Conservation (phyloP, 2,797 vertebrate genomes). For the Xiphorhynchus erythropygius region DNA sequence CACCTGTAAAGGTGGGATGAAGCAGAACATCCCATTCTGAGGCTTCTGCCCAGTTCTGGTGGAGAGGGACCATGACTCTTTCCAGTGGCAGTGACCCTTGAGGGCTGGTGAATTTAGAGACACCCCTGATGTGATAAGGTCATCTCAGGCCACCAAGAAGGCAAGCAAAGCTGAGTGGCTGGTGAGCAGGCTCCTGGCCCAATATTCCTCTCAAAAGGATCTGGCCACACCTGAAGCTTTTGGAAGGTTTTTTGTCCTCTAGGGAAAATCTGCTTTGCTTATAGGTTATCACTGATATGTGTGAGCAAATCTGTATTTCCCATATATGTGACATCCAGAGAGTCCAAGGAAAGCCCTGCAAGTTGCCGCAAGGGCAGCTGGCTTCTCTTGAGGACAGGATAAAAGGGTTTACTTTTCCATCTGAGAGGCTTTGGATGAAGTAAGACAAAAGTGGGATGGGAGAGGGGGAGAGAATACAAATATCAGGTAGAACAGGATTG, state of each 20-base stretch:
- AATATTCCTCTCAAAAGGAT: slow-evolving; percentile 30
- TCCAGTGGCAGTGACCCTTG: slow-evolving; percentile 17
- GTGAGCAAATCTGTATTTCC: slow-evolving; percentile 21
- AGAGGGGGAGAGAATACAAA: slow-evolving; percentile 54
- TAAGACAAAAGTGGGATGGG: slow-evolving; percentile 64
- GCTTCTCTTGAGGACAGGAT: slow-evolving; percentile 35
- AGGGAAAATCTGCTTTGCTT: slow-evolving; percentile 33
- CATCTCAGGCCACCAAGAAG: not conserved
- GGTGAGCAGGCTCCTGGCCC: slow-evolving; percentile 27
- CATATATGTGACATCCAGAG: fast-evolving
- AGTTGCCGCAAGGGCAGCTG: not conserved
- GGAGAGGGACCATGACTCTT: not conserved
- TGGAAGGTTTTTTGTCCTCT: not conserved
- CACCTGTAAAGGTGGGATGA: slow-evolving; percentile 17
- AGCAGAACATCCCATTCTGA: slow-evolving; percentile 49
- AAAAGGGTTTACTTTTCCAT: slow-evolving; percentile 42
- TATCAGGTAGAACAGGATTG: slow-evolving; percentile 44
- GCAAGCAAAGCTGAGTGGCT: slow-evolving; percentile 35
- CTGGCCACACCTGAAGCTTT: slow-evolving; percentile 18
- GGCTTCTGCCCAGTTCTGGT: slow-evolving; percentile 29
- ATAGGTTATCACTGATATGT: not conserved
- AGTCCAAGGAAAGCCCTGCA: slow-evolving; percentile 26
- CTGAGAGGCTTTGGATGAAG: slow-evolving; percentile 62
- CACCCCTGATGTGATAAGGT: slow-evolving; percentile 1
- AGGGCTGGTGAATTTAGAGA: slow-evolving; percentile 45